Evolutionary conservation across 2,888 invertebrate species (phyloP).

Genomic region (Drosophila seclusa): DNA sequence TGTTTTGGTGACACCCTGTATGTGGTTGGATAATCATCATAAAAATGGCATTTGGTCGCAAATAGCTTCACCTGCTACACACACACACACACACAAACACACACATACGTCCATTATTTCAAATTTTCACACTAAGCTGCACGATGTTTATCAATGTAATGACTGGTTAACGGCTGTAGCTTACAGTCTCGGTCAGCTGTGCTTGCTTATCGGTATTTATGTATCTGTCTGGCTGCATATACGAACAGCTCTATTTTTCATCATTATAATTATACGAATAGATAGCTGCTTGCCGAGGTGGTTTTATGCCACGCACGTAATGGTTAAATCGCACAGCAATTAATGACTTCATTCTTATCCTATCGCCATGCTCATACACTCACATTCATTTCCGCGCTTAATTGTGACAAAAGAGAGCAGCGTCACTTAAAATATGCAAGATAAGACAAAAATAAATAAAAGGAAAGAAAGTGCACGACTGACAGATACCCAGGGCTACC

Average conservation of each 20-base stretch:
- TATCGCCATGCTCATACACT: constrained; percentile 13
- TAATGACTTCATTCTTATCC: constrained; percentile 59
- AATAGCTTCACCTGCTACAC: constrained; percentile 39
- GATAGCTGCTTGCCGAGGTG: background rate
- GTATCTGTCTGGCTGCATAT: background rate
- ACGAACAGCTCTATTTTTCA: background rate
- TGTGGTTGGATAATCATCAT: constrained; percentile 50
- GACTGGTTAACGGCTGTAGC: constrained; percentile 16
- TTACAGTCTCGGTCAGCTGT: background rate
- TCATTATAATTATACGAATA: constrained; percentile 22
- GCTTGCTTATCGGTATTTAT: constrained; percentile 23
- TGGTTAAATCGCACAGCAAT: constrained; percentile 63
- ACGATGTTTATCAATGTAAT: constrained; percentile 44
- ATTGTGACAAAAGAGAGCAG: constrained; percentile 9
- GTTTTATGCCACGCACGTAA: constrained; percentile 51
- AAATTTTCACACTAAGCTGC: constrained; percentile 32
- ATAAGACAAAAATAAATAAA: constrained; percentile 9
- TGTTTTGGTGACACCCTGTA: constrained; percentile 27
- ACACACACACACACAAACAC: background rate
- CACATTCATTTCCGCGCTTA: constrained; percentile 21
- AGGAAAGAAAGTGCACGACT: background rate
- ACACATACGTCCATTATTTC: constrained; percentile 19
- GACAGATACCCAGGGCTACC: background rate
- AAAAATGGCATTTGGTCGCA: constrained; percentile 50
- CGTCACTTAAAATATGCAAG: constrained; percentile 27